Percentiles rank a stretch among this genome's conserved stretches.
phyloP scores from a whole-genome alignment of 2,113 vertebrate species.

The Phalacrocorax pelagicus region DNA sequence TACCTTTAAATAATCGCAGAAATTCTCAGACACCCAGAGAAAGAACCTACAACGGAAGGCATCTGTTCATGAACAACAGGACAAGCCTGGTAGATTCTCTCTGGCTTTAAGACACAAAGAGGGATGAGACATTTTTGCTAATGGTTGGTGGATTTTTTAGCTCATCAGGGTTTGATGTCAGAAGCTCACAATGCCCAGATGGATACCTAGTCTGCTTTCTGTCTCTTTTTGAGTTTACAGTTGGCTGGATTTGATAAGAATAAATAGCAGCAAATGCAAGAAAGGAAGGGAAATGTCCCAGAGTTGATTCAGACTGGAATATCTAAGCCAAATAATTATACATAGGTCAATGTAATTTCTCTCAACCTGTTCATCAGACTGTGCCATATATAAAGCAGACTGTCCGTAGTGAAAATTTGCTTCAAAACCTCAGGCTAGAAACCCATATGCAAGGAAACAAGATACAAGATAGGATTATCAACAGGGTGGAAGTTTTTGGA shows the following conservation, averaged over 20 bases:
- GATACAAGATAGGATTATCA: background rate
- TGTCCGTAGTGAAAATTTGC: background rate
- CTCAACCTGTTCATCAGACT: background rate
- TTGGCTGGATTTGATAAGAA: background rate
- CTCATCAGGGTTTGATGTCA: background rate
- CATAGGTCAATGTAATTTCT: background rate
- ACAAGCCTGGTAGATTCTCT: background rate
- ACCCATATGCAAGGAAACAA: background rate
- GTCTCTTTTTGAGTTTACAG: background rate
- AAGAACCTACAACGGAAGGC: background rate
- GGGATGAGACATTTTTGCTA: background rate
- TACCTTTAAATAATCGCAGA: background rate
- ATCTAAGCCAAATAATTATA: constrained; percentile 27
- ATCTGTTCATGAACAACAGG: background rate
- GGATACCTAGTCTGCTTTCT: background rate
- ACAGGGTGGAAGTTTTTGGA: background rate
- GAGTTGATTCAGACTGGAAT: background rate
- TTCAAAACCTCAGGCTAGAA: background rate
- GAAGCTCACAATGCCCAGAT: background rate
- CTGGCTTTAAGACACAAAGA: background rate
- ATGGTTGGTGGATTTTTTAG: background rate
- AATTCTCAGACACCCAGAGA: background rate
- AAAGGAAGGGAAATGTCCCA: background rate
- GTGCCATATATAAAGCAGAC: constrained; percentile 16
- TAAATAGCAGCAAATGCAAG: background rate